Base-by-base conservation (phyloP, 2,113 vertebrate genomes). In the Pelodiscus sinensis region DNA sequence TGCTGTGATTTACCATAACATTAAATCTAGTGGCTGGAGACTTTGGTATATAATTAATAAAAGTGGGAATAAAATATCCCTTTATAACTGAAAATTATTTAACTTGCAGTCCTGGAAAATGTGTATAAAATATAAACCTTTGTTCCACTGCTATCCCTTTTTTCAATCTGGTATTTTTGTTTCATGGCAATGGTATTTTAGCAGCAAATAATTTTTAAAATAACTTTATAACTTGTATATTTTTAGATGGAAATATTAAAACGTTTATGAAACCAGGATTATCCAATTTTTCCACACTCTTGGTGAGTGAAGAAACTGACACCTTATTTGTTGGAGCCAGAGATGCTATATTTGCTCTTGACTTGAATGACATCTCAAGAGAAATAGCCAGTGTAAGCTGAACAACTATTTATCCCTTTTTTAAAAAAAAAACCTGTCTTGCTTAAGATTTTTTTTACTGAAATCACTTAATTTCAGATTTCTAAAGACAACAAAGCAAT, bases 241-340 rank as follows among this genome's bases (percentile, higher is more conserved):
- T 90, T 88, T 75, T 82, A 98, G 98, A 94, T 79, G 93, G 95
- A 89, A 91, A 87, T 35, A 86, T 94, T 58, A 97, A 97, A 92
- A 77, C 90, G 78, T 98, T 98, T 91, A 92, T 89, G 95, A 96
- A 96, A 73, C 95, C 97, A 3, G 95, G 94, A 25, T 94, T 98
- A 75, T 98, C 92, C 86, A 96, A 98, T 96, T 98, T 98, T 94
- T 98, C 98, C 82, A 97, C 97, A 2, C 96, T 98, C 95, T 94
- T 98, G 51, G 92, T 98, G 92, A 96, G 96, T 60, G 97, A 98
- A 50, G 98, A 98, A 89, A 86, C 97, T 5, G 92, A 97, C 8
- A 75, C 96, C 65, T 85, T 98, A 91, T 97, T 98, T 90, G 94
- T 97, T 62, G 98, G 98, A 24, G 98, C 98, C n/a, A 97, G 98